phyloP scores from a whole-genome alignment of 2,113 vertebrate genomes.

The Aptenodytes patagonicus region DNA sequence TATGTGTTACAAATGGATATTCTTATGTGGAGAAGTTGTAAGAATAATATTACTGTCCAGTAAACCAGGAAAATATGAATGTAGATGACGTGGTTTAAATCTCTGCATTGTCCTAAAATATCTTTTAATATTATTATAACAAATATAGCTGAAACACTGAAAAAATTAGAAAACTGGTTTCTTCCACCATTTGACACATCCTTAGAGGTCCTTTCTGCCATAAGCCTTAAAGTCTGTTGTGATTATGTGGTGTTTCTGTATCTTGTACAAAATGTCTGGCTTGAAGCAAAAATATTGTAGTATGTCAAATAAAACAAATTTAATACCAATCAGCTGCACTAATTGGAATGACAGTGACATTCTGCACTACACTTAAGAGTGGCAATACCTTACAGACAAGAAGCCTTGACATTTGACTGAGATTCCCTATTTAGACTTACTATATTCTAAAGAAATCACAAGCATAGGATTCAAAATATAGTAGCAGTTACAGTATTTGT shows the following conservation, averaged over 20 bases:
- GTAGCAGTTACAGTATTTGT: neutral
- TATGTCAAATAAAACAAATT: constrained; percentile 52
- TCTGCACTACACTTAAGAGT: constrained; percentile 33
- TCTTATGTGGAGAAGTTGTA: neutral
- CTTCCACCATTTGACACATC: neutral
- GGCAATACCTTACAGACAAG: constrained; percentile 63
- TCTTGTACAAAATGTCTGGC: neutral
- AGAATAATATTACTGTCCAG: neutral
- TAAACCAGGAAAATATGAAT: neutral
- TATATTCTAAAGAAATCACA: neutral
- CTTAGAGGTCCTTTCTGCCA: neutral
- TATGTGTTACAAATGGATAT: neutral
- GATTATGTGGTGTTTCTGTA: neutral
- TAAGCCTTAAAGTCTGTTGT: neutral
- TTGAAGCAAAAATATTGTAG: constrained; percentile 15
- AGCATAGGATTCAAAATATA: constrained; percentile 10
- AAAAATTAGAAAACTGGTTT: neutral
- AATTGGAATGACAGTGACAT: constrained; percentile 65
- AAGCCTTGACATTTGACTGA: constrained; percentile 54
- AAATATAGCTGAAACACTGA: neutral
- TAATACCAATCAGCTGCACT: constrained; percentile 52
- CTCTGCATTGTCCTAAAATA: neutral
- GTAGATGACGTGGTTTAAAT: neutral
- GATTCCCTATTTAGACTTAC: constrained; percentile 16
- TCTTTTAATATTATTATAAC: neutral